Percentiles rank a stretch among this genome's conserved stretches.
Conservation (phyloP, 2,113 vertebrate genomes). For the Osmerus mordax region DNA sequence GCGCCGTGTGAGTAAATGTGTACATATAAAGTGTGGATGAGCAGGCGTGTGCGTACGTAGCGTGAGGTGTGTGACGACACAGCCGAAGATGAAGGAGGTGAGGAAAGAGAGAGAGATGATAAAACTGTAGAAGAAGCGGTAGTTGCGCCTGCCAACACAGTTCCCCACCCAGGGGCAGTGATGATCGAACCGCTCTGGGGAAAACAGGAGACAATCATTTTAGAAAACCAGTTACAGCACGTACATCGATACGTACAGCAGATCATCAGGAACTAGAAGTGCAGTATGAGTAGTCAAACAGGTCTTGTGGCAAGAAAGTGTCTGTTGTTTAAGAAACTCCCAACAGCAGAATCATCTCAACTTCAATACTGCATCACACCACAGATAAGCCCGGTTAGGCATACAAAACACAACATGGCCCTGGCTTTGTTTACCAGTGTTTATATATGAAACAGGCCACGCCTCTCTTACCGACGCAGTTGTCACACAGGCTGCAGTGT, state of each 20-base stretch:
- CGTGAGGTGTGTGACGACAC: slow-evolving; percentile 89
- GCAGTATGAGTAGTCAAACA: too few species aligned
- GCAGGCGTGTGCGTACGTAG: slow-evolving; percentile 60
- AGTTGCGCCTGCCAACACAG: slow-evolving; percentile 96
- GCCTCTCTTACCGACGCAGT: slow-evolving; percentile 85
- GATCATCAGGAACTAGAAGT: not conserved
- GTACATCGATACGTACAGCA: not conserved
- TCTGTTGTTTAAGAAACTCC: not conserved
- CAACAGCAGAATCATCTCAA: not conserved
- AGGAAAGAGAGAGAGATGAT: slow-evolving; percentile 96
- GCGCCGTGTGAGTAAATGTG: not conserved
- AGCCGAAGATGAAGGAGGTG: slow-evolving; percentile 94
- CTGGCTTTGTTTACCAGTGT: too few species aligned
- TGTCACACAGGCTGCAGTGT: slow-evolving; percentile 95
- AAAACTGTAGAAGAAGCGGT: slow-evolving; percentile 96
- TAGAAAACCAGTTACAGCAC: not conserved
- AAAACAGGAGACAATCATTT: not conserved
- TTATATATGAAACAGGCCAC: too few species aligned
- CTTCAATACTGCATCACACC: not conserved
- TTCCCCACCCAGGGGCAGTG: slow-evolving; percentile 98
- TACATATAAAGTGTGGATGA: not conserved
- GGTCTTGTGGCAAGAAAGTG: too few species aligned
- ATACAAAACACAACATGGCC: too few species aligned
- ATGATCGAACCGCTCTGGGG: slow-evolving; percentile 91
- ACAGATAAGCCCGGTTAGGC: too few species aligned